Evolutionary conservation across 1,140 invertebrate genomes (phyloP), one percentile per base, ranked within the genome.

Genomic region (Drosophila miranda): DNA sequence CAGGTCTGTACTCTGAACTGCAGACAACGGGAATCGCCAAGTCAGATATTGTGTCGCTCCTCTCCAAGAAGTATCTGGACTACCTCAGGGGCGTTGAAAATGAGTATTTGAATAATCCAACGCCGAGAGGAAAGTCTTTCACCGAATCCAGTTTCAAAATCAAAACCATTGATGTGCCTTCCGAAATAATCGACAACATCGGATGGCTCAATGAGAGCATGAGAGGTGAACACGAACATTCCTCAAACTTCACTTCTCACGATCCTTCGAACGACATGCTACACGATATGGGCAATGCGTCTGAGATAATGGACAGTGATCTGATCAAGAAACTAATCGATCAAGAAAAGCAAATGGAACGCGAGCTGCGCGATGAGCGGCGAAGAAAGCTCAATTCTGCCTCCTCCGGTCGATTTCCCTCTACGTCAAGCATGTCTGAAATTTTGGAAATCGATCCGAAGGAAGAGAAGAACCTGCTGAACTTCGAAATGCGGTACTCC

Each of bases 41-140:
- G 0, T 0, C 0, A 0, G 43, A 46, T 1, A 30, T 51, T 0
- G n/a, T 43, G 2, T 8, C 51, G 0, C 8, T 52, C 2, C 34
- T 82, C 1, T 41, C 23, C 14, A 11, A 38, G 0, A 77, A 74
- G 16, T 81, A 82, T n/a, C 1, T 62, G 6, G 14, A 50, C 0
- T 56, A 52, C 7, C 52, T 83, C 0, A 44, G 26, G 0, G 28
- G 21, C 1, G 70, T 82, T 8, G 44, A 62, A 0, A 5, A 0
- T 1, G 56, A 52, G 0, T 21, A 16, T 0, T n/a, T 48, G 2
- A n/a, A 19, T 0, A 38, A 38, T 38, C 11, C 11, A 11, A 1
- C 3, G 5, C 4, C 3, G 4, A 11, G 1, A 11, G 3, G 11
- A 38, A 13, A 2, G 34, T 38, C 34, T 4, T 1, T 3, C 1